Evolutionary conservation across 2,888 invertebrate genomes (phyloP), one percentile per base, ranked within the genome.

Genomic region (Ellobium chinense): DNA sequence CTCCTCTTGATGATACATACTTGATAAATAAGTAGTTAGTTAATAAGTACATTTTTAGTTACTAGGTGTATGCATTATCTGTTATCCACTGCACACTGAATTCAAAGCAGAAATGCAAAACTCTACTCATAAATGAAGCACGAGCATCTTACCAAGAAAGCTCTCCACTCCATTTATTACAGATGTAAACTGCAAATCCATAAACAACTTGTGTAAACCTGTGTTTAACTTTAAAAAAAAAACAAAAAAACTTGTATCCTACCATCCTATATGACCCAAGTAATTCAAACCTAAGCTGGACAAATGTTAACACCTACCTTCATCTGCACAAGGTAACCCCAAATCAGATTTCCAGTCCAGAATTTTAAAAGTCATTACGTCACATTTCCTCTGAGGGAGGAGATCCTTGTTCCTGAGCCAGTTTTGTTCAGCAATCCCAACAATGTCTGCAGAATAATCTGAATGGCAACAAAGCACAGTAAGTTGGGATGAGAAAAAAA

Each of bases 401-500:
- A 78, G 46, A 29, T 69, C 46, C n/a, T 21, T 69, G 36, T 80
- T 77, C 14, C 68, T 37, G 1, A 69, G 66, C 80, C 75, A 66
- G 56, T 76, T 78, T 39, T 39, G 54, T 46, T 76, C 72, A 4
- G 68, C 63, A 63, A 80, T 24, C 14, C 24, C 79, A 37, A 82
- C 37, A 31, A 79, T 29, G n/a, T 65, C 74, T 7, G 58, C 24
- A 18, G 39, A 34, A 62, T 70, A 69, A 68, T 82, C 78, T 82
- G 54, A 7, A 54, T n/a, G 27, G 36, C 24, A 24, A 72, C 18
- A 70, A 37, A 78, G n/a, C n/a, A n/a, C n/a, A n/a, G n/a, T n/a
- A n/a, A n/a, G n/a, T n/a, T n/a, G n/a, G n/a, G n/a, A n/a, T n/a
- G n/a, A n/a, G n/a, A n/a, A n/a, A n/a, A n/a, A n/a, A n/a, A n/a